Conservation (phyloP, 92 coral and sea anemone genomes). For the Meandrina meandrites region DNA sequence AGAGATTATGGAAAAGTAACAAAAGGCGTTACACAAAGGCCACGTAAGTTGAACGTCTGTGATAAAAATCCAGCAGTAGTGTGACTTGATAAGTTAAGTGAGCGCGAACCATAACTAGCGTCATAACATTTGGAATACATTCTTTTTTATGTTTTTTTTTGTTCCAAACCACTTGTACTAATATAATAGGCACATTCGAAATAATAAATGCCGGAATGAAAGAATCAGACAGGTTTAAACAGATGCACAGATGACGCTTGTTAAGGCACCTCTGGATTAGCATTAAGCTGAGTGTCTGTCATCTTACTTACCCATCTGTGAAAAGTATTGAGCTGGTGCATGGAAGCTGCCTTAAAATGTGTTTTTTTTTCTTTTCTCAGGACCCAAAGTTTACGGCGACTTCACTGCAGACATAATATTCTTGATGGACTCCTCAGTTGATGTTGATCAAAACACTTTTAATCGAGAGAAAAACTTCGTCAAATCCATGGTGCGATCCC, state of each 20-base stretch:
- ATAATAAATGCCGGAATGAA: too few species aligned
- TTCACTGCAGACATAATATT: slow-evolving; percentile 70
- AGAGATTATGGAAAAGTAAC: neutral
- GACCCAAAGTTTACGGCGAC: neutral
- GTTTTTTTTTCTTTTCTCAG: neutral
- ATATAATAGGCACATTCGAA: too few species aligned
- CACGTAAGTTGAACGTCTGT: neutral
- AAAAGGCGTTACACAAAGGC: neutral
- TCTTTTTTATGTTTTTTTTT: neutral
- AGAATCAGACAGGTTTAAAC: neutral
- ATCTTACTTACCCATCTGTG: neutral
- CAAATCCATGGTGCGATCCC: slow-evolving; percentile 63
- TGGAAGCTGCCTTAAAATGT: neutral
- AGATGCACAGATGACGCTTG: neutral
- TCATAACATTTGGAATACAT: neutral
- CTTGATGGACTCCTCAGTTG: slow-evolving; percentile 80
- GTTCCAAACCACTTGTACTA: neutral
- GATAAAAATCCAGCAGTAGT: neutral
- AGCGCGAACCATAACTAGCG: neutral
- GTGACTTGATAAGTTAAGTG: neutral
- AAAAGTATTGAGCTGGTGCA: neutral
- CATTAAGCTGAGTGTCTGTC: neutral
- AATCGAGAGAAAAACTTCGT: slow-evolving; percentile 67
- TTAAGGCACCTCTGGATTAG: neutral
- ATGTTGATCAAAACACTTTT: slow-evolving; percentile 50